Evolutionary conservation across 2,888 invertebrate species (phyloP).

Genomic region (Agrotis segetum): DNA sequence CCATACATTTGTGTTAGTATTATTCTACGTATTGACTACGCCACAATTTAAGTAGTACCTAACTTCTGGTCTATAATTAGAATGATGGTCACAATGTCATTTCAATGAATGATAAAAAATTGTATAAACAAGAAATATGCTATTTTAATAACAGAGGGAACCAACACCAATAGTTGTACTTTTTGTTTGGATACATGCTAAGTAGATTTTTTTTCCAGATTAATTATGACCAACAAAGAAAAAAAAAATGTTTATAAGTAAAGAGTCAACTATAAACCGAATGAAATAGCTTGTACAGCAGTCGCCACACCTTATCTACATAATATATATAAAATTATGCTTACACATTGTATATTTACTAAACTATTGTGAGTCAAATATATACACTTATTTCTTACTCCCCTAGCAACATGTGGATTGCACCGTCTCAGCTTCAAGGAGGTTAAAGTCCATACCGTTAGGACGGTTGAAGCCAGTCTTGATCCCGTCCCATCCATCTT

Average conservation of each 20-base stretch:
- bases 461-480: conserved; percentile 97
- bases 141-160: not conserved
- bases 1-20: conserved; percentile 13
- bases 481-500: conserved; percentile 99
- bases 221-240: conserved; percentile 11
- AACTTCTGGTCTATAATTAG: conserved; percentile 20
- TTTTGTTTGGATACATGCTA: not conserved
- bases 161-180: conserved; percentile 11
- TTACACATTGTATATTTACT: conserved; percentile 72
- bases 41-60: conserved; percentile 37
- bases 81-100: conserved; percentile 13
- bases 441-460: conserved; percentile 95
- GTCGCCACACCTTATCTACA: conserved; percentile 54
- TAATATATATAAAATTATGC: conserved; percentile 75
- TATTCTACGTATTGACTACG: conserved; percentile 26
- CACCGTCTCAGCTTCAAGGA: conserved; percentile 97
- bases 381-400: conserved; percentile 52
- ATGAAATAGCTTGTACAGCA: conserved; percentile 35
- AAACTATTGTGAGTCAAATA: conserved; percentile 68
- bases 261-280: conserved; percentile 44
- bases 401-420: conserved; percentile 96
- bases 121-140: not conserved
- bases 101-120: not conserved
- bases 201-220: not conserved
- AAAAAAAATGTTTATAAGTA: conserved; percentile 59